Evolutionary conservation across 2,888 invertebrate genomes (phyloP).

Genomic region (Cistogaster globosa): DNA sequence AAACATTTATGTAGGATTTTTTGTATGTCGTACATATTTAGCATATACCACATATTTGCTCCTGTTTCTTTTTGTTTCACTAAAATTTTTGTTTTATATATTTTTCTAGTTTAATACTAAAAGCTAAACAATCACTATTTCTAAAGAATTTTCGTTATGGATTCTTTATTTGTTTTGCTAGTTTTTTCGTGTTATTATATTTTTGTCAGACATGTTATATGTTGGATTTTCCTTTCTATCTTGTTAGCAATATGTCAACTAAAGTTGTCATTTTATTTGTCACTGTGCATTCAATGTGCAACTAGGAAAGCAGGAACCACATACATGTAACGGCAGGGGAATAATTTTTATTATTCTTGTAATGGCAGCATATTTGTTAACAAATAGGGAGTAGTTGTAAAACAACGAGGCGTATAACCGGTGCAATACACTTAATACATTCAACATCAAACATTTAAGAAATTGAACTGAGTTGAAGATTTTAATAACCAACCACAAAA

Average conservation of each 20-base stretch:
- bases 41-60: neutral
- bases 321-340: constrained; percentile 32
- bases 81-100: too few relatives aligned
- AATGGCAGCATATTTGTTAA: constrained; percentile 26
- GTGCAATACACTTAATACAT: neutral
- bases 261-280: constrained; percentile 70
- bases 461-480: neutral
- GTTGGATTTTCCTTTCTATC: constrained; percentile 66
- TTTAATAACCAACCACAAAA: neutral
- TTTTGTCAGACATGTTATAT: neutral
- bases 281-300: constrained; percentile 45
- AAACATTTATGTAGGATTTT: constrained; percentile 15
- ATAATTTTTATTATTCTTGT: constrained; percentile 23
- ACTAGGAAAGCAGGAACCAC: constrained; percentile 7
- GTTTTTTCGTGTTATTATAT: neutral
- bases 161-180: constrained; percentile 40
- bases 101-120: constrained; percentile 16
- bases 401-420: constrained; percentile 14
- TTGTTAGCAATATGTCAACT: constrained; percentile 73
- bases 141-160: constrained; percentile 38
- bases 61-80: too few relatives aligned
- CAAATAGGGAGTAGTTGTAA: constrained; percentile 45
- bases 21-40: neutral
- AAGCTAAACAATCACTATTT: constrained; percentile 30
- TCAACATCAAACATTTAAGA: constrained; percentile 19